Conservation (phyloP, 2,113 vertebrate species). For the Heterotilapia buettikoferi region DNA sequence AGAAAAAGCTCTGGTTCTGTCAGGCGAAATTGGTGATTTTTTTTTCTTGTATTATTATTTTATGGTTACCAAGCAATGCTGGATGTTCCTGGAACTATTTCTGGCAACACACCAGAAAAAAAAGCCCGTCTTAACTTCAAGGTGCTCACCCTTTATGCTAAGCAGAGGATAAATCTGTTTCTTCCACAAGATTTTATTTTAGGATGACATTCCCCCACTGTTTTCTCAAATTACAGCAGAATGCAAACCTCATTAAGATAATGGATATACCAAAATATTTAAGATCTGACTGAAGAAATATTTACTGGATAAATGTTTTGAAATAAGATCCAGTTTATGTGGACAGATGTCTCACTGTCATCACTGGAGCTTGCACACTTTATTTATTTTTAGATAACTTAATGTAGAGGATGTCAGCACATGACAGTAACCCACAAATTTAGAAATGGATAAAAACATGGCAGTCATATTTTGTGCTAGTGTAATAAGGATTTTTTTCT, state of each 20-base stretch:
- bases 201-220: not conserved
- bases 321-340: not conserved
- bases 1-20: not conserved
- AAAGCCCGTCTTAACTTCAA: not conserved
- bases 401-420: not conserved
- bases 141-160: not conserved
- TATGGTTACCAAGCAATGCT: slow-evolving; percentile 16
- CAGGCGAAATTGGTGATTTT: not conserved
- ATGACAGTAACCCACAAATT: not conserved
- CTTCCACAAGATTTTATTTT: not conserved
- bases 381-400: not conserved
- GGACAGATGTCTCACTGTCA: not conserved
- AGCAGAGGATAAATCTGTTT: not conserved
- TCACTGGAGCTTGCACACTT: not conserved
- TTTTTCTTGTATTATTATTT: not conserved
- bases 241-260: not conserved
- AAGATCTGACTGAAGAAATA: not conserved
- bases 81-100: not conserved
- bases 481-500: not conserved
- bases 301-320: not conserved
- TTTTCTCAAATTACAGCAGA: not conserved
- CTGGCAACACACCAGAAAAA: not conserved
- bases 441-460: not conserved
- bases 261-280: not conserved
- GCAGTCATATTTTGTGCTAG: not conserved